These are phyloP conservation scores for Vulpes ferrilata DNA, from an alignment of 2,113 vertebrate genomes.

Conservation along the genomic window DNA sequence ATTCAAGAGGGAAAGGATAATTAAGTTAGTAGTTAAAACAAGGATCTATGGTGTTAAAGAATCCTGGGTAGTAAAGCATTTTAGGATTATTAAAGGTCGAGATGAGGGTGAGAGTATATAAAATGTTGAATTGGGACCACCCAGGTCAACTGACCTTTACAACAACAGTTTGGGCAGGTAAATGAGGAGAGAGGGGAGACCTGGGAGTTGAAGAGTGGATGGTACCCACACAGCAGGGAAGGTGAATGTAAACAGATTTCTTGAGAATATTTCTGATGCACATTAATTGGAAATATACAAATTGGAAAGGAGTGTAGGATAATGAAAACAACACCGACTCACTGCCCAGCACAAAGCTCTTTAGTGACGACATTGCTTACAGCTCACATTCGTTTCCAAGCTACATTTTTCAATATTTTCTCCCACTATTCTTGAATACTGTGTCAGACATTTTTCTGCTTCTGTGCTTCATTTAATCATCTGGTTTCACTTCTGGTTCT, in stretches of 20 bases:
- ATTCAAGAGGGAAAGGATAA: not conserved
- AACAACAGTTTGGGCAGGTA: not conserved
- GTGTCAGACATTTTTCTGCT: not conserved
- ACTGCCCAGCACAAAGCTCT: not conserved
- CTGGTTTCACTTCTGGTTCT: not conserved
- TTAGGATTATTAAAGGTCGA: not conserved
- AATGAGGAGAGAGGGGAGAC: not conserved
- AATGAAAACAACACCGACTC: not conserved
- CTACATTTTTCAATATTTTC: not conserved
- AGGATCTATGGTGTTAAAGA: not conserved
- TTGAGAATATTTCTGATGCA: not conserved
- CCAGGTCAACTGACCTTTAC: not conserved
- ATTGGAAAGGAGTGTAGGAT: accelerated
- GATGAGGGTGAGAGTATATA: not conserved
- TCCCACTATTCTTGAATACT: not conserved
- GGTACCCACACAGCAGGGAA: not conserved
- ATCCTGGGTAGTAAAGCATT: not conserved
- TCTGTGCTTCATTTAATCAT: not conserved
- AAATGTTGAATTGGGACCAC: not conserved
- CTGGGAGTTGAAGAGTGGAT: not conserved
- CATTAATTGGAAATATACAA: not conserved
- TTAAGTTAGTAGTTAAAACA: not conserved
- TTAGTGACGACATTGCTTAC: not conserved
- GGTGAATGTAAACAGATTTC: not conserved
- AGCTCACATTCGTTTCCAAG: not conserved